phyloP scores from a whole-genome alignment of 2,797 vertebrate species.

The Paramormyrops hopkinsi region DNA sequence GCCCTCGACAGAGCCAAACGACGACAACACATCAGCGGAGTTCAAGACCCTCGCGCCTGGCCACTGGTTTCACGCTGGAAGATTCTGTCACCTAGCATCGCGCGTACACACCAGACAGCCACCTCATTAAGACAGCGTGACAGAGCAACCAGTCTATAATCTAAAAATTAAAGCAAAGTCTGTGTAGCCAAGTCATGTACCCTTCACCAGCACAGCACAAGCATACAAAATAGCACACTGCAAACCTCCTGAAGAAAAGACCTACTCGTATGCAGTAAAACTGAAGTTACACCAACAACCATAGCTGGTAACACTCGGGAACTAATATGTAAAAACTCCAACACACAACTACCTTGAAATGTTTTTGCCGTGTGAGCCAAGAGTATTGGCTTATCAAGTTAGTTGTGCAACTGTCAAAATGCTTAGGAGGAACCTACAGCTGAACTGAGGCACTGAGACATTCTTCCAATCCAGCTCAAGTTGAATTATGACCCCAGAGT shows the following conservation, averaged over 20 bases:
- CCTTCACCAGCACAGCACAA: conserved; percentile 24
- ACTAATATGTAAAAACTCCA: not conserved
- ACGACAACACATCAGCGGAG: conserved; percentile 7
- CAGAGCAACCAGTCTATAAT: conserved; percentile 27
- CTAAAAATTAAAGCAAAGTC: conserved; percentile 26
- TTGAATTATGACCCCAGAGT: conserved; percentile 5
- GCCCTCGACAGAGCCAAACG: conserved; percentile 21
- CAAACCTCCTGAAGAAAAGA: not conserved
- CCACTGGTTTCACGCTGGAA: conserved; percentile 14
- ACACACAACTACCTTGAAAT: not conserved
- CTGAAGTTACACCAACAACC: not conserved
- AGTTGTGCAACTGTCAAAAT: not conserved
- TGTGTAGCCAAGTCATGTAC: conserved; percentile 14
- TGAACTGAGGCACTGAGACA: not conserved
- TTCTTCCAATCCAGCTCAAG: not conserved
- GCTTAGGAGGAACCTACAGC: not conserved
- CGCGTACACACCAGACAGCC: conserved; percentile 23
- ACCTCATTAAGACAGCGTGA: conserved; percentile 37
- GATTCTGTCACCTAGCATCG: conserved; percentile 30
- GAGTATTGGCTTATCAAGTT: not conserved
- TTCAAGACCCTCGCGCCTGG: not conserved
- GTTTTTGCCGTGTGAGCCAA: not conserved
- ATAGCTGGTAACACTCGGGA: not conserved
- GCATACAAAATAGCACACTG: not conserved
- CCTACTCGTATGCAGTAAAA: not conserved